phyloP scores from a whole-genome alignment of 1,140 invertebrate genomes.

The Wasmannia auropunctata region DNA sequence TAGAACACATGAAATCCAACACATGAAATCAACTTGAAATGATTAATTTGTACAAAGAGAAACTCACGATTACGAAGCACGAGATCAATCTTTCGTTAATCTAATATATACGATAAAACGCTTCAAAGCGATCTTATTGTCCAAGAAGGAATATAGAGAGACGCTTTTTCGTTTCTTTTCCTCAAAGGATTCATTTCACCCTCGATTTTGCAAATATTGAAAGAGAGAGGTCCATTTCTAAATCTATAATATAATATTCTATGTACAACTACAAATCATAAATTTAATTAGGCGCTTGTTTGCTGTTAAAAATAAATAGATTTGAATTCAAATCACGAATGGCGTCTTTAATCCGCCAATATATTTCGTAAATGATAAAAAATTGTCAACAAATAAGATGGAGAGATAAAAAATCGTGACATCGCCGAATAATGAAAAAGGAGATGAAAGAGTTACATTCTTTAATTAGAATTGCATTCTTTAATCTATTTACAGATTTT shows the following conservation, averaged over 20 bases:
- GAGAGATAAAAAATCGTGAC: neutral
- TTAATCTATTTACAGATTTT: slow-evolving; percentile 35
- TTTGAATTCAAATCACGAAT: neutral
- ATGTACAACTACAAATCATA: slow-evolving; percentile 15
- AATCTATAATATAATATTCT: slow-evolving; percentile 15
- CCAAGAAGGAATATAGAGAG: neutral
- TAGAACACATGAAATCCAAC: neutral
- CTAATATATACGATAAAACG: neutral
- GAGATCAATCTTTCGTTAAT: neutral
- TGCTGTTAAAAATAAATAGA: neutral
- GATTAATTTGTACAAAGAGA: neutral
- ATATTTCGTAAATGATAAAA: neutral
- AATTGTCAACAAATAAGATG: neutral
- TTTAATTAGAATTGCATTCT: neutral
- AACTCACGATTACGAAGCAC: neutral
- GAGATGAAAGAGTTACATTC: neutral
- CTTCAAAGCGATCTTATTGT: neutral
- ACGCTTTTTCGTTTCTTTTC: neutral
- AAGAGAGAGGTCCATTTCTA: neutral
- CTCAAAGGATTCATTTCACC: neutral
- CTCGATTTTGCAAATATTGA: neutral
- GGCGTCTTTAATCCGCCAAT: neutral
- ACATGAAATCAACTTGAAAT: neutral
- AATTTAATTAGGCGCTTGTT: neutral
- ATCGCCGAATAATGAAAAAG: neutral